phyloP scores from a whole-genome alignment of 1,140 invertebrate species.

The Cotesia vestalis region DNA sequence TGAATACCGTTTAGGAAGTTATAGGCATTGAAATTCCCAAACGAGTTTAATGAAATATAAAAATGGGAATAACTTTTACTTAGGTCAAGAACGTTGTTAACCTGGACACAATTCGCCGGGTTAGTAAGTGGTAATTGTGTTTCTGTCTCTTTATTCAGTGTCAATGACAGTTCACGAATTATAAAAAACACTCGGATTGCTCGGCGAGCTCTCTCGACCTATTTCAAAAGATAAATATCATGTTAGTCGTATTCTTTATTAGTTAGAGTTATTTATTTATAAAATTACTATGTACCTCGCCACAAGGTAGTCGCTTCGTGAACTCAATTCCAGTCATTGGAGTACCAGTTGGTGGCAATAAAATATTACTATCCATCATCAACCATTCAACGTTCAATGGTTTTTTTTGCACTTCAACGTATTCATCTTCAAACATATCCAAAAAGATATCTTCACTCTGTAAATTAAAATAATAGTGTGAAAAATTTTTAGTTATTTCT shows the following conservation, averaged over 20 bases:
- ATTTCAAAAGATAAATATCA: constrained; percentile 38
- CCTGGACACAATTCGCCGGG: constrained; percentile 86
- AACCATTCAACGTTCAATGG: constrained; percentile 91
- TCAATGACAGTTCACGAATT: constrained; percentile 84
- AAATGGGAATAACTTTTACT: constrained; percentile 71
- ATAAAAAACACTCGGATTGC: constrained; percentile 96
- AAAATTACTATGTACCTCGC: constrained; percentile 73
- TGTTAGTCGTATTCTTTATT: not conserved
- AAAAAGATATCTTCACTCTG: constrained; percentile 97
- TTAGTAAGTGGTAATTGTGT: constrained; percentile 91
- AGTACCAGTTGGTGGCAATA: constrained; percentile 95
- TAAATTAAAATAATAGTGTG: constrained; percentile 39
- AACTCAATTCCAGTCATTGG: constrained; percentile 97
- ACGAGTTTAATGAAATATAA: constrained; percentile 3
- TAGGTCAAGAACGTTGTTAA: constrained; percentile 91
- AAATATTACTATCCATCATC: constrained; percentile 95
- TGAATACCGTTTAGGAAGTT: constrained; percentile 2
- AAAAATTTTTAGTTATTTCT: constrained; percentile 4
- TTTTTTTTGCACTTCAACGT: constrained; percentile 87
- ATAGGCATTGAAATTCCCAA: not conserved
- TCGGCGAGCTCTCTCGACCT: constrained; percentile 91
- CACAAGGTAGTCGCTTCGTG: constrained; percentile 92
- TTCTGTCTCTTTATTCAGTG: constrained; percentile 84
- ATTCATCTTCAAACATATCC: constrained; percentile 99
- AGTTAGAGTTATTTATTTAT: constrained; percentile 10